phyloP scores from a whole-genome alignment of 2,113 vertebrate genomes.

The Oceanodroma tethys region DNA sequence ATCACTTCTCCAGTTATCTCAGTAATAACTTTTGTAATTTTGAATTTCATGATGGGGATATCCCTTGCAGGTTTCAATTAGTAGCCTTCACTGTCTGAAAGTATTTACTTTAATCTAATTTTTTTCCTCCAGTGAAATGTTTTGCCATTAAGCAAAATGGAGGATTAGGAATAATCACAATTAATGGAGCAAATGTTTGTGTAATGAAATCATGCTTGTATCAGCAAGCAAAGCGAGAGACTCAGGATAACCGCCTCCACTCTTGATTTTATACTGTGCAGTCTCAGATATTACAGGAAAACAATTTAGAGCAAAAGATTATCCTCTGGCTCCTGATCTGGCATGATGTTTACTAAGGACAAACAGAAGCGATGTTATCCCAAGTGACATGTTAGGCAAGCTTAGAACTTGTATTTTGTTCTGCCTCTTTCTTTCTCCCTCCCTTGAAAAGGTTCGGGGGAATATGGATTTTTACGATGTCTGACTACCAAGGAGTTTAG shows the following conservation, averaged over 20 bases:
- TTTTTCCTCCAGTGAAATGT: slow-evolving; percentile 26
- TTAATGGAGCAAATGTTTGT: slow-evolving; percentile 57
- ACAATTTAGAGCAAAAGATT: neutral
- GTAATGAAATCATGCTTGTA: slow-evolving; percentile 48
- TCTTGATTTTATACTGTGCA: neutral
- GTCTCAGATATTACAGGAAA: slow-evolving; percentile 7
- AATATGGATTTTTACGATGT: neutral
- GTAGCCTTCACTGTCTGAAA: slow-evolving; percentile 7
- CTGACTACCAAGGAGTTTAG: neutral
- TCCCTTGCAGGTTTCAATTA: slow-evolving; percentile 65
- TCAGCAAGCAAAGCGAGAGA: neutral
- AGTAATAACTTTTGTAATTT: neutral
- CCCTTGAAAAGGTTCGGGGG: neutral
- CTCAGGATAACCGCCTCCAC: neutral
- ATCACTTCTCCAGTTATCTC: neutral
- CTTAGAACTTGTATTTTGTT: neutral
- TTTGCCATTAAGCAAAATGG: slow-evolving; percentile 58
- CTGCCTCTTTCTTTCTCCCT: neutral
- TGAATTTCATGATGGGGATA: slow-evolving; percentile 1
- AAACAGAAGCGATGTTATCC: neutral
- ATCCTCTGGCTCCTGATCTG: slow-evolving; percentile 7
- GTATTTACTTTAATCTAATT: slow-evolving; percentile 48
- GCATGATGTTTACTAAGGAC: slow-evolving; percentile 1
- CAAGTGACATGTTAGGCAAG: neutral
- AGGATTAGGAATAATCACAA: slow-evolving; percentile 60